Base-by-base conservation (phyloP, 2,888 invertebrate species). In the Petrolisthes cinctipes region DNA sequence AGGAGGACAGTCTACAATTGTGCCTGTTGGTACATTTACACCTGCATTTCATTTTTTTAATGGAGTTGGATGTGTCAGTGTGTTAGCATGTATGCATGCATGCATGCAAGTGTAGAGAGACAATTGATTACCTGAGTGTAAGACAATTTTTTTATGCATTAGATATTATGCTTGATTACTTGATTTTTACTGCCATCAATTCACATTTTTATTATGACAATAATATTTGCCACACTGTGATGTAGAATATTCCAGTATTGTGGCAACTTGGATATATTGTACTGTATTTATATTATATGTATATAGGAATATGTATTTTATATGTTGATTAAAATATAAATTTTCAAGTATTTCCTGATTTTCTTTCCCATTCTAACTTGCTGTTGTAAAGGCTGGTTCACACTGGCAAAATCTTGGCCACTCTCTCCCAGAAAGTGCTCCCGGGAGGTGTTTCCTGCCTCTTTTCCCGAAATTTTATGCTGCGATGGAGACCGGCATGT, bases 281-380 rank as follows among this genome's bases (percentile, higher is more conserved):
- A 71, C 71, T n/a, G 71, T 71, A 71, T 71, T 71, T 71, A 20
- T 71, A 71, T 71, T 71, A 71, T 71, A n/a, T 71, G 71, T 71
- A 71, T n/a, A 71, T 71, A 71, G 20, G 20, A 71, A 11, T 71
- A n/a, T 71, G 71, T 71, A 71, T 71, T 71, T 71, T 71, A 71
- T 71, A 71, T 71, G 71, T 14, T n/a, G 71, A 71, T 6, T 71
- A 71, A 11, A 71, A 20, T 71, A n/a, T 71, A 71, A 71, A 37
- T 37, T 37, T 37, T 37, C 0, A 37, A 37, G 37, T 37, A 37
- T 37, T 37, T 37, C 37, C 37, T 37, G 37, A 0, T 37, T 37
- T 37, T 37, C 37, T 37, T 37, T 37, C 37, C 37, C 37, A 37
- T 37, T 37, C 37, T 37, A 37, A 37, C 37, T 37, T 37, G 37